Evolutionary conservation across 2,797 vertebrate genomes (phyloP), one percentile per base, ranked within the genome.

Genomic region (Crenuchus spilurus): DNA sequence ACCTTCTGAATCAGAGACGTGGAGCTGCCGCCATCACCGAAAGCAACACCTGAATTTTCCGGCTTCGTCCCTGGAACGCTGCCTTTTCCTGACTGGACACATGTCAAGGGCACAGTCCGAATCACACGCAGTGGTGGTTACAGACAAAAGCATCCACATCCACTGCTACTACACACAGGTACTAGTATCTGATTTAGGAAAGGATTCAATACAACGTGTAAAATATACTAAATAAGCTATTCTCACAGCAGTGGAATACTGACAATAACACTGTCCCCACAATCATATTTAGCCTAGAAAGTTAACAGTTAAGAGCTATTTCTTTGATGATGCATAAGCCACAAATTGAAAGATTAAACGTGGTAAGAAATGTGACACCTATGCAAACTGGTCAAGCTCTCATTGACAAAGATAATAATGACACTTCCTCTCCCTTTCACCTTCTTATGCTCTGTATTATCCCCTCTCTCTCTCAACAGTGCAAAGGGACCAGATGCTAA

Each of bases 1-100:
- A 88, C 84, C 84, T 85, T 84, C 80, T 86, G 86, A 80, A 87
- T 88, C 77, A 80, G 73, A 84, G 83, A 85, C 24, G 84, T 81
- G 58, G 85, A 85, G 78, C 83, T 72, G 72, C 77, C 65, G 37
- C 83, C 82, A 80, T 77, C 67, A 42, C 41, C 54, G 74, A 79
- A 73, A 81, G 52, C 48, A 54, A 79, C 76, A 82, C 83, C 78
- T 76, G 79, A 75, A 78, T 83, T 75, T 79, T 82, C 80, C 80
- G 76, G 80, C 77, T 77, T 84, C 80, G 83, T 81, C 80, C 58
- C 71, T 75, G 78, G 74, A 66, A 33, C 54, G 66, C 80, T 77
- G 80, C 72, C 72, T 81, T 82, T 75, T 71, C 83, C 83, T 82
- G 86, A 82, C 87, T 86, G 81, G 80, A 84, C 79, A 85, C 81